A percentile compares a stretch with the other conserved stretches of the same genome.
These are phyloP conservation scores for Cordylochernes scorpioides DNA, from an alignment of 2,888 invertebrate species.

Conservation along the genomic window DNA sequence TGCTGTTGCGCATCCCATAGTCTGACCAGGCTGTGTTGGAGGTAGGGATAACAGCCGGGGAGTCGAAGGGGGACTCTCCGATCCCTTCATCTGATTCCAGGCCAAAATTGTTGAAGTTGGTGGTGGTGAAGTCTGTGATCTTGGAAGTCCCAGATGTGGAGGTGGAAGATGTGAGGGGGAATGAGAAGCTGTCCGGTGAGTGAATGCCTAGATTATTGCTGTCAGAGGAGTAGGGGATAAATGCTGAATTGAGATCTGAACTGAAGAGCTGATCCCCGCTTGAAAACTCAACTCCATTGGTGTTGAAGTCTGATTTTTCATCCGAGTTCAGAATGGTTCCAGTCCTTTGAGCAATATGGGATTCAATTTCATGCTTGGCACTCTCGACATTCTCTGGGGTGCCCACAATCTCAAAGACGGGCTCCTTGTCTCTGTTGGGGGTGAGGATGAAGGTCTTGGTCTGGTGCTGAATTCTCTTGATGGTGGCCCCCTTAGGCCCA, in stretches of 20 bases:
- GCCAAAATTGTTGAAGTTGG: too few relatives aligned
- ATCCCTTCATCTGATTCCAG: conserved; percentile 20
- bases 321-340: conserved; percentile 33
- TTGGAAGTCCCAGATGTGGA: conserved; percentile 3
- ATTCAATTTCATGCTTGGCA: conserved; percentile 83
- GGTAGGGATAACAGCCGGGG: conserved; percentile 6
- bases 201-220: conserved; percentile 8
- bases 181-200: conserved; percentile 3
- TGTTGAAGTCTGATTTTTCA: conserved; percentile 4
- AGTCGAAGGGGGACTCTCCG: conserved; percentile 20
- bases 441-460: conserved; percentile 98
- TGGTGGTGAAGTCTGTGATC: conserved; percentile 6
- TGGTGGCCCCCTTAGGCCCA: conserved; percentile 95
- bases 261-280: conserved; percentile 4
- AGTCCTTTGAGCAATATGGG: conserved; percentile 83
- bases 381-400: conserved; percentile 86
- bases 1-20: too few relatives aligned
- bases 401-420: conserved; percentile 83
- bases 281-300: conserved; percentile 4
- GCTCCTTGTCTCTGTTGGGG: conserved; percentile 90
- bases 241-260: conserved; percentile 4
- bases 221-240: conserved; percentile 5
- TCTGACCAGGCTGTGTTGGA: conserved; percentile 10
- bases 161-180: conserved; percentile 1
- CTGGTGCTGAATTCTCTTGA: conserved; percentile 95